phyloP scores from a whole-genome alignment of 2,797 vertebrate species.

The Sebastes itinus region DNA sequence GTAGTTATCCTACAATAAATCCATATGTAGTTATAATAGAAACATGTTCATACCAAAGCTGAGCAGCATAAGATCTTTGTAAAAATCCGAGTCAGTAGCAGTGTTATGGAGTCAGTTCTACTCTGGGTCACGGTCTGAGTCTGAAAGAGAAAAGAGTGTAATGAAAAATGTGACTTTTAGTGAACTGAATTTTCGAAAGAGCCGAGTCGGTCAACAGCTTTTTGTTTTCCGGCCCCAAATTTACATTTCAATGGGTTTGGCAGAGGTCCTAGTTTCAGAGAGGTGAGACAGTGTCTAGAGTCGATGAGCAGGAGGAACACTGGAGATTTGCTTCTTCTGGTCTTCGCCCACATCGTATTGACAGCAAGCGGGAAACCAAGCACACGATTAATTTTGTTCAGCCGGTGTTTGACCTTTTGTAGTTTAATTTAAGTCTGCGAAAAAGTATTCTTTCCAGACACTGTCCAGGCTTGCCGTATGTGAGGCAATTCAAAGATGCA shows the following conservation, averaged over 20 bases:
- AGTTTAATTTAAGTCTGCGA: slow-evolving; percentile 37
- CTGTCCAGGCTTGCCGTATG: neutral
- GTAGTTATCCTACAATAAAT: neutral
- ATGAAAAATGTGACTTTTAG: slow-evolving; percentile 38
- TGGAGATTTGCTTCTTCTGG: neutral
- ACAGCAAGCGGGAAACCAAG: slow-evolving; percentile 20
- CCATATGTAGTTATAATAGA: neutral
- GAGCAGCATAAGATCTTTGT: neutral
- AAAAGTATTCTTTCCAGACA: slow-evolving; percentile 18
- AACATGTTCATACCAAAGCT: neutral
- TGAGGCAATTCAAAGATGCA: slow-evolving; percentile 23
- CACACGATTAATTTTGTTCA: slow-evolving; percentile 32
- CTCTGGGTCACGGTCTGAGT: neutral
- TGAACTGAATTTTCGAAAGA: slow-evolving; percentile 29
- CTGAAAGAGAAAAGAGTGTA: neutral
- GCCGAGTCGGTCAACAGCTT: slow-evolving; percentile 11
- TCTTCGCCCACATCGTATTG: slow-evolving; percentile 36
- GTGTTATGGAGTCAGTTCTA: neutral
- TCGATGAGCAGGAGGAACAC: slow-evolving; percentile 11
- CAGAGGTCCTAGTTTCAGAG: slow-evolving; percentile 31
- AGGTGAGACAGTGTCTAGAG: slow-evolving; percentile 18
- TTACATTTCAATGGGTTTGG: slow-evolving; percentile 58
- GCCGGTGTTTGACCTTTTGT: slow-evolving; percentile 52
- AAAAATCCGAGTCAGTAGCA: neutral
- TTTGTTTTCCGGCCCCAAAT: slow-evolving; percentile 47